Evolutionary conservation across 2,797 vertebrate genomes (phyloP).

Genomic region (Neoniphon sammara): DNA sequence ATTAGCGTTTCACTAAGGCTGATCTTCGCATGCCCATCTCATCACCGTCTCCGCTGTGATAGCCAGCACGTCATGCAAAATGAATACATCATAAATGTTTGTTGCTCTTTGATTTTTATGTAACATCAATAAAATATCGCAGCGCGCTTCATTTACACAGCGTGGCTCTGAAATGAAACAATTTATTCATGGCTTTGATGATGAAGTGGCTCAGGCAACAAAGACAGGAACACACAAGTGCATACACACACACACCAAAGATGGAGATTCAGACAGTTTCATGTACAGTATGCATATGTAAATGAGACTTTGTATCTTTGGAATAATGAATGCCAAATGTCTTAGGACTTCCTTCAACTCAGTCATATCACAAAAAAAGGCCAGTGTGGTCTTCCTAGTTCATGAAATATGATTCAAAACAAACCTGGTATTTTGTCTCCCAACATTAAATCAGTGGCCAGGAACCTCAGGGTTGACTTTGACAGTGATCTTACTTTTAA

Average conservation of each 20-base stretch:
- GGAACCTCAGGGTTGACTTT: too few species aligned
- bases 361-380: too few species aligned
- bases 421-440: too few species aligned
- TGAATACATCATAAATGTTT: constrained; percentile 76
- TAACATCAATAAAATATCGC: constrained; percentile 81
- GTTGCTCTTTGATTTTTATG: constrained; percentile 81
- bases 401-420: too few species aligned
- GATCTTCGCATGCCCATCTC: constrained; percentile 44
- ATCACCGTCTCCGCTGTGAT: constrained; percentile 35
- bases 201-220: constrained; percentile 64
- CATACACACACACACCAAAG: constrained; percentile 6
- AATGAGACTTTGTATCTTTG: background rate
- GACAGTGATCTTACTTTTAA: too few species aligned
- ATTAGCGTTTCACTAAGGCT: constrained; percentile 59
- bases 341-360: constrained; percentile 25
- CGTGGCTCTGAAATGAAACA: constrained; percentile 67
- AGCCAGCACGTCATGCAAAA: constrained; percentile 63
- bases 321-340: constrained; percentile 10
- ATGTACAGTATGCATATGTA: background rate
- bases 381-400: too few species aligned
- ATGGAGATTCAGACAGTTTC: constrained; percentile 2
- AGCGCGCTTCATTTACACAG: constrained; percentile 75
- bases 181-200: constrained; percentile 79
- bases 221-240: constrained; percentile 31
- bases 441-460: too few species aligned